Percentiles rank a stretch among this genome's conserved stretches.
Evolutionary conservation across 2,888 invertebrate genomes (phyloP).

Genomic region (Thymelicus acteon): DNA sequence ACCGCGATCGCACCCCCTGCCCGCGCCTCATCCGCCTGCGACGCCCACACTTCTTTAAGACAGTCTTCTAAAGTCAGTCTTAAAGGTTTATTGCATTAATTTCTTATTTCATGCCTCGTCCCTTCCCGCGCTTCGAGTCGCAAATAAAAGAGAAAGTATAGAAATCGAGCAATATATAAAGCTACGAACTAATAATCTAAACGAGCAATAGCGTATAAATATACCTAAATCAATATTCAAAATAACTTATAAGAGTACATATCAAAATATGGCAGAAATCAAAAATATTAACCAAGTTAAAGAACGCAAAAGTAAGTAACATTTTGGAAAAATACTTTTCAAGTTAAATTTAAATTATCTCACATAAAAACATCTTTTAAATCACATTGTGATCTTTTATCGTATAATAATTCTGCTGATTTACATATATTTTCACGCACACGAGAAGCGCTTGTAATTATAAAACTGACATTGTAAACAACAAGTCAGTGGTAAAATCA

Average conservation of each 20-base stretch:
- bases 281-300: slow-evolving; percentile 69
- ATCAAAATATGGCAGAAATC: slow-evolving; percentile 65
- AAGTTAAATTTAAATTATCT: slow-evolving; percentile 78
- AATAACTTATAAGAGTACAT: slow-evolving; percentile 72
- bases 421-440: slow-evolving; percentile 51
- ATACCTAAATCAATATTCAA: slow-evolving; percentile 68
- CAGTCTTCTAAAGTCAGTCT: slow-evolving; percentile 84
- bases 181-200: slow-evolving; percentile 52
- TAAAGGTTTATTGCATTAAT: slow-evolving; percentile 83
- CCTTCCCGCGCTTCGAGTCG: slow-evolving; percentile 56
- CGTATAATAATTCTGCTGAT: slow-evolving; percentile 67
- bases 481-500: slow-evolving; percentile 21
- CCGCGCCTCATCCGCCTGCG: slow-evolving; percentile 45
- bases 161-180: slow-evolving; percentile 53
- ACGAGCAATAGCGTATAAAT: slow-evolving; percentile 48
- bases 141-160: slow-evolving; percentile 57
- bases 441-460: slow-evolving; percentile 49
- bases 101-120: slow-evolving; percentile 67
- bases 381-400: slow-evolving; percentile 79
- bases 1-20: slow-evolving; percentile 43
- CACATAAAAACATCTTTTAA: slow-evolving; percentile 80
- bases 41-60: slow-evolving; percentile 71
- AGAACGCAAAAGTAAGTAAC: slow-evolving; percentile 73
- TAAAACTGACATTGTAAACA: slow-evolving; percentile 21
- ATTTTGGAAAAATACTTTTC: slow-evolving; percentile 82